Base-by-base conservation (phyloP, 2,797 vertebrate genomes). In the Pelobates cultripes region DNA sequence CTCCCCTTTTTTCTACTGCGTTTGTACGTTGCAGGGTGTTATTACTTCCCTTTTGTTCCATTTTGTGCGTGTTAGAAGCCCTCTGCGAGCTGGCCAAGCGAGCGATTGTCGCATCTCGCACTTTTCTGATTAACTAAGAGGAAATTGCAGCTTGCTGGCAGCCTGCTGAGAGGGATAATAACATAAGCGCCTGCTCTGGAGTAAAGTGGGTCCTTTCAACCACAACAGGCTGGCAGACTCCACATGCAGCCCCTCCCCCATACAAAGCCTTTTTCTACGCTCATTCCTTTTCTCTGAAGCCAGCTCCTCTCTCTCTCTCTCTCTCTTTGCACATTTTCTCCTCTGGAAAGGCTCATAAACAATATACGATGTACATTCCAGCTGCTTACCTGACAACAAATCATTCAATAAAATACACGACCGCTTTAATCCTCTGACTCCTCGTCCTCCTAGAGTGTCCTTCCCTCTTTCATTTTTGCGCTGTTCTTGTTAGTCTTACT, bases 11-110 rank as follows among this genome's bases (percentile, higher is more conserved):
- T 88, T 86, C 88, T 64, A 57, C 89, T 92, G 83, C 88, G 85
- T 86, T 92, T 88, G 76, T 55, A 66, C 51, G 0, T 89, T 80
- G 10, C 60, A n/a, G 87, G 88, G 86, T 91, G 89, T 92, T 90
- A 91, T 90, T 91, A 92, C 87, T 87, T 87, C 87, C 76, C 83
- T 88, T 93, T 92, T 92, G 75, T 91, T 92, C 90, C 90, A 87
- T 87, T 17, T 85, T 91, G 88, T 82, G 90, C 89, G 88, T 79
- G 85, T 89, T 64, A 87, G 82, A 88, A 89, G 90, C 78, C 89
- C 89, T 91, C 91, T 91, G 92, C 90, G 91, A 88, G 87, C 87
- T 88, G 92, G 86, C 90, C 83, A 85, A 90, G 90, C 90, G 85
- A 90, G 87, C 90, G 91, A 90, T 91, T 92, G 91, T 93, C 89